phyloP scores from a whole-genome alignment of 2,888 invertebrate genomes.

The Heliconius hortense region DNA sequence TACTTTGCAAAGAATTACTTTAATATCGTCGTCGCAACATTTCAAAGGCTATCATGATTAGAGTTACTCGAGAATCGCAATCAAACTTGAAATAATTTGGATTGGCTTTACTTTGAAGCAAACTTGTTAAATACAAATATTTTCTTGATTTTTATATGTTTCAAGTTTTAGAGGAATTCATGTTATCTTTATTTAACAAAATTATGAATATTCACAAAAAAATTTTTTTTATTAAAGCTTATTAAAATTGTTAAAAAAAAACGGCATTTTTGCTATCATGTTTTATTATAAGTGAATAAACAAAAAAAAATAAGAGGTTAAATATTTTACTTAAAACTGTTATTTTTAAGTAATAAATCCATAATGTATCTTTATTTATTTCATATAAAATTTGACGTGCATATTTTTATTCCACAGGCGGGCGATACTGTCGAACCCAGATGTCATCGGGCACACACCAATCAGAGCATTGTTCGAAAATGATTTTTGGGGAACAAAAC shows the following conservation, averaged over 20 bases:
- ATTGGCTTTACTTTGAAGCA: constrained; percentile 24
- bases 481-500: constrained; percentile 99
- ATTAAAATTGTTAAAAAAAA: background rate
- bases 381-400: too few relatives aligned
- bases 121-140: constrained; percentile 3
- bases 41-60: constrained; percentile 35
- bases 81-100: constrained; percentile 32
- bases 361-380: too few relatives aligned
- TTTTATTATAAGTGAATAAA: too few relatives aligned
- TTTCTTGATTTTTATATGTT: constrained; percentile 1
- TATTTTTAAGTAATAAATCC: too few relatives aligned
- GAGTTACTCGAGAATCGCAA: constrained; percentile 29
- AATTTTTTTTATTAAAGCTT: background rate
- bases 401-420: constrained; percentile 85
- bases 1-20: constrained; percentile 16
- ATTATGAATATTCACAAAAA: constrained; percentile 39
- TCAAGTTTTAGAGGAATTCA: background rate
- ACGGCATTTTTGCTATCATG: background rate
- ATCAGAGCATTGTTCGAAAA: constrained; percentile 91
- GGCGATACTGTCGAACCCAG: constrained; percentile 96
- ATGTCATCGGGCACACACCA: constrained; percentile 92
- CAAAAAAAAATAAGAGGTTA: too few relatives aligned
- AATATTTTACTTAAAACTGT: too few relatives aligned
- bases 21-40: constrained; percentile 28
- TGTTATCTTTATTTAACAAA: constrained; percentile 47